phyloP scores from a whole-genome alignment of 1,140 invertebrate genomes.

The Aphelinus atriplicis region DNA sequence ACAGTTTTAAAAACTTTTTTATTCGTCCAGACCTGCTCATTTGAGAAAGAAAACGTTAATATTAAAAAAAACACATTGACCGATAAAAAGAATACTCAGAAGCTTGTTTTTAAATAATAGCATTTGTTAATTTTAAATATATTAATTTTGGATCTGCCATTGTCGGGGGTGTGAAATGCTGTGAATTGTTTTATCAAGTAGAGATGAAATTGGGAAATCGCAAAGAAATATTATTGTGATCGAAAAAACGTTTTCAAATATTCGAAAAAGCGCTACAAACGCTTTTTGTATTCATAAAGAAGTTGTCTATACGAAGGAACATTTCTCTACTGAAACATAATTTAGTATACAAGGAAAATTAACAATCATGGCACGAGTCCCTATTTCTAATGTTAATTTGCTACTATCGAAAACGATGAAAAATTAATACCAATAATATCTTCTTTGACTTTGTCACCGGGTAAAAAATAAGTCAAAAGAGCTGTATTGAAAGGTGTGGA shows the following conservation, averaged over 20 bases:
- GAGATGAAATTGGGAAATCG: background rate
- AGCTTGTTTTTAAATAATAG: too few species aligned
- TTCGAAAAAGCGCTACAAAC: slow-evolving; percentile 13
- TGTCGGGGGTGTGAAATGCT: too few species aligned
- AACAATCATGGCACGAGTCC: slow-evolving; percentile 7
- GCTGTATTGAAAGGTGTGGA: slow-evolving; percentile 22
- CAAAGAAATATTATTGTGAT: background rate
- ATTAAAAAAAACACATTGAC: too few species aligned
- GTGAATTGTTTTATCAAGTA: too few species aligned
- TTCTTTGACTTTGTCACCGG: too few species aligned
- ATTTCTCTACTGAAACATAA: slow-evolving; percentile 10
- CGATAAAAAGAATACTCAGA: too few species aligned
- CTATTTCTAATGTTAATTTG: background rate
- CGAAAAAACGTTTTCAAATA: slow-evolving; percentile 1
- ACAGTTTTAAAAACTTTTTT: slow-evolving; percentile 29
- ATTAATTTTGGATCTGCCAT: too few species aligned
- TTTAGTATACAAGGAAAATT: slow-evolving; percentile 6
- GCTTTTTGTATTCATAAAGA: slow-evolving; percentile 25
- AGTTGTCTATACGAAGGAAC: slow-evolving; percentile 4
- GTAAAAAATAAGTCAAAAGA: slow-evolving; percentile 4
- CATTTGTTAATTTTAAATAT: too few species aligned
- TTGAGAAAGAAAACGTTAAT: background rate
- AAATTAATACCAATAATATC: too few species aligned
- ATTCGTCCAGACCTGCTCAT: slow-evolving; percentile 11
- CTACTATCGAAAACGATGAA: slow-evolving; percentile 1